phyloP scores from a whole-genome alignment of 1,140 invertebrate genomes.

The Muscidifurax raptorellus region DNA sequence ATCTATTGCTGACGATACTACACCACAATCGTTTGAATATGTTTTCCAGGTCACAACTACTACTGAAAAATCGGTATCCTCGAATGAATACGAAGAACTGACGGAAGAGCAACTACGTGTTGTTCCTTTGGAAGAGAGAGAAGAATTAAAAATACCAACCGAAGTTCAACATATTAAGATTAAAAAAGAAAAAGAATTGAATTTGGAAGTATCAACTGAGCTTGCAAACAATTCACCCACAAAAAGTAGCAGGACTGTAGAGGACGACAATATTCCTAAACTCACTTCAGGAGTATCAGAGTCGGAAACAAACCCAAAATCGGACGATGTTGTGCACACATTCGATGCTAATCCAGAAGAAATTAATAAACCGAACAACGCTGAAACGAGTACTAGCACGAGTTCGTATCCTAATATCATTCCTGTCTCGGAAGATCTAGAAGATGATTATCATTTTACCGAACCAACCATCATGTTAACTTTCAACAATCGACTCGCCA shows the following conservation, averaged over 20 bases:
- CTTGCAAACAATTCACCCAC: not conserved
- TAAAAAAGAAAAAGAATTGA: slow-evolving; percentile 63
- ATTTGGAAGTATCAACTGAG: slow-evolving; percentile 51
- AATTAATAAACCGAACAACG: slow-evolving; percentile 25
- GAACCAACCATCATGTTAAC: slow-evolving; percentile 49
- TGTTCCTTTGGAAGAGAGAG: slow-evolving; percentile 64
- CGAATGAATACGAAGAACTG: slow-evolving; percentile 54
- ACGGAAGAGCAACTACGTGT: slow-evolving; percentile 66
- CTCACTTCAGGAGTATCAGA: not conserved
- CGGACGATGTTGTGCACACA: slow-evolving; percentile 21
- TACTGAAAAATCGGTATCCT: slow-evolving; percentile 50
- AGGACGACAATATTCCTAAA: slow-evolving; percentile 48
- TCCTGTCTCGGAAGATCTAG: slow-evolving; percentile 69
- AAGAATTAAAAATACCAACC: slow-evolving; percentile 53
- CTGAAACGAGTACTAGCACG: not conserved
- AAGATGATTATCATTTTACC: slow-evolving; percentile 49
- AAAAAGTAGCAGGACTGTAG: slow-evolving; percentile 21
- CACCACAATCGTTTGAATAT: slow-evolving; percentile 62
- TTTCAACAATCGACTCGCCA: slow-evolving; percentile 15
- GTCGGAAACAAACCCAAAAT: slow-evolving; percentile 28
- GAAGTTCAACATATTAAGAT: slow-evolving; percentile 61
- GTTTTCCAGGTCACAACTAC: slow-evolving; percentile 59
- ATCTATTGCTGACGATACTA: slow-evolving; percentile 64
- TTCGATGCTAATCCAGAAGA: not conserved
- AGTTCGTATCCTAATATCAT: slow-evolving; percentile 65